Evolutionary conservation across 2,797 vertebrate genomes (phyloP).

Genomic region (Mormyrus hasselquistii): DNA sequence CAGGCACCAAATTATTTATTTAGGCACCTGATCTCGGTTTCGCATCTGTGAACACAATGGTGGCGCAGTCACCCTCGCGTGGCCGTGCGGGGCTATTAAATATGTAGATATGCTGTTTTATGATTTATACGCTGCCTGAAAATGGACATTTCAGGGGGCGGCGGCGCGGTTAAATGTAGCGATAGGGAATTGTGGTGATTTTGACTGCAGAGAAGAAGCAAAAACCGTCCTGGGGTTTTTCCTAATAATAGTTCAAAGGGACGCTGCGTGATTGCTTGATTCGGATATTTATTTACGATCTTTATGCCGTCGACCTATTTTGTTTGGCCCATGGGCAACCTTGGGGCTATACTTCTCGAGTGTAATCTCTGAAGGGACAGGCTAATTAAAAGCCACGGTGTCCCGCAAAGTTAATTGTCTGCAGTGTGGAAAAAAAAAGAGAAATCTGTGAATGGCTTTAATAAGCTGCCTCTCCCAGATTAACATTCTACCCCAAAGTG

Average conservation of each 20-base stretch:
- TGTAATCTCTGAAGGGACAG: conserved; percentile 9
- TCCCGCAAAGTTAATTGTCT: conserved; percentile 53
- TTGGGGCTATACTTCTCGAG: neutral
- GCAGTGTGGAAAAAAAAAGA: conserved; percentile 41
- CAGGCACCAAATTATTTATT: neutral
- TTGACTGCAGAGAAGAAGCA: neutral
- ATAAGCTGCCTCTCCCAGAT: conserved; percentile 48
- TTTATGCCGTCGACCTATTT: neutral
- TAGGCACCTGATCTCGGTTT: neutral
- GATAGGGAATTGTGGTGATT: neutral
- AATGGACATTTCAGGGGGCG: neutral
- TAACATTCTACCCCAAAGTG: conserved; percentile 38
- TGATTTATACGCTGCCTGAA: neutral
- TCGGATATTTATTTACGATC: neutral
- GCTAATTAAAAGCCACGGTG: conserved; percentile 51
- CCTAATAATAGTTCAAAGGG: neutral
- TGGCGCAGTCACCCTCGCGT: neutral
- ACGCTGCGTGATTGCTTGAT: neutral
- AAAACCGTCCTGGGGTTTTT: neutral
- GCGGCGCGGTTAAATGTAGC: neutral
- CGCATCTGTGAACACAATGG: neutral
- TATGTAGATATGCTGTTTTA: neutral
- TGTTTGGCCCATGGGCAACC: neutral
- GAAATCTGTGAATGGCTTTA: conserved; percentile 39
- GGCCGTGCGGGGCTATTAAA: neutral